phyloP scores from a whole-genome alignment of 2,113 vertebrate genomes.

The Salvelinus sp. region DNA sequence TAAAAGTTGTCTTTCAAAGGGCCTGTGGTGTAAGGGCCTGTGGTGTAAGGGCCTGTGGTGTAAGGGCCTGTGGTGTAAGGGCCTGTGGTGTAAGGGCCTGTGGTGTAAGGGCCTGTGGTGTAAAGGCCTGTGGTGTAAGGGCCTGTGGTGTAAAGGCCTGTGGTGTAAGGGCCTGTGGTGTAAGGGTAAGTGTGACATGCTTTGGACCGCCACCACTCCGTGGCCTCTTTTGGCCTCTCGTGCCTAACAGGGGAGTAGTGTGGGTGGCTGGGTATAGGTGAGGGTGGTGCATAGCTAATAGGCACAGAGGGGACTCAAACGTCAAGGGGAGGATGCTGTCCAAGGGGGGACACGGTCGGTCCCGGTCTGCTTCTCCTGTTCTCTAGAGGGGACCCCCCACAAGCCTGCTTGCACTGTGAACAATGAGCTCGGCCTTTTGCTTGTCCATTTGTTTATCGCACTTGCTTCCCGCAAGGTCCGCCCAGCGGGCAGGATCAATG shows the following conservation, averaged over 20 bases:
- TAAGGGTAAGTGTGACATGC: slow-evolving; percentile 9
- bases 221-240: not conserved
- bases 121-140: not conserved
- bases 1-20: not conserved
- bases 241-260: not conserved
- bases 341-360: not conserved
- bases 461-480: slow-evolving; percentile 65
- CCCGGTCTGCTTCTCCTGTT: not conserved
- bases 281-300: slow-evolving; percentile 14
- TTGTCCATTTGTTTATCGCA: slow-evolving; percentile 75
- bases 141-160: not conserved
- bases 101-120: not conserved
- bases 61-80: not conserved
- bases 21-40: not conserved
- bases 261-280: slow-evolving; percentile 38
- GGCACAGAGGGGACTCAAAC: not conserved
- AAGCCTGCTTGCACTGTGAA: slow-evolving; percentile 49
- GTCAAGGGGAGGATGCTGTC: not conserved
- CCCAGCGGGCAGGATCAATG: slow-evolving; percentile 58
- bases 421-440: slow-evolving; percentile 71
- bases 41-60: not conserved
- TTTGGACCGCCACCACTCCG: not conserved
- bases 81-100: not conserved
- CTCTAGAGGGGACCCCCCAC: slow-evolving; percentile 35
- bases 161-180: not conserved